Evolutionary conservation across 2,797 vertebrate genomes (phyloP), one percentile per base, ranked within the genome.

Genomic region (Neopelma chrysocephalum): DNA sequence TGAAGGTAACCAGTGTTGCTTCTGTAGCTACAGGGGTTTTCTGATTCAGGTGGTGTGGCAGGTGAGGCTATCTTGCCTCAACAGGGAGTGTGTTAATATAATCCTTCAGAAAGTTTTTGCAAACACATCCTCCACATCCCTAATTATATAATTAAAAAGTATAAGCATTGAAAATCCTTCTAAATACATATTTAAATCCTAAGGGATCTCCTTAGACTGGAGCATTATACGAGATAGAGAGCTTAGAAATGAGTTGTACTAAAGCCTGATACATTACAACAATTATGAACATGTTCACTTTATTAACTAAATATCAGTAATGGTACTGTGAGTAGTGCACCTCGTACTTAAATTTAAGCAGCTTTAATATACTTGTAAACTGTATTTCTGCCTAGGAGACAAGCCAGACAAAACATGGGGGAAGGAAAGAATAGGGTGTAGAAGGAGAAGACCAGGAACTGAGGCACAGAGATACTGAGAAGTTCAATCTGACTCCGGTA

Each of bases 61-160:
- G 50, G n/a, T 72, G 34, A 83, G n/a, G 69, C 43, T 66, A 15
- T 82, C 87, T 54, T 90, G 51, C 60, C 66, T 83, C 48, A 50
- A 17, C 22, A 58, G 43, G 58, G 48, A 79, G 15, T 66, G 38
- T 60, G 45, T 60, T 90, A 68, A 57, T 64, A 36, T 62, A 88
- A 94, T 87, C 51, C 77, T 92, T 82, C 51, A 64, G 48, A 87
- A 94, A 73, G 70, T 89, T 94, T 89, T 91, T 89, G 38, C 70
- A 79, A 94, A 90, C 26, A 53, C 34, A 50, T 77, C 51, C 31
- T 87, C 34, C 21, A 32, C 19, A 29, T 90, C 48, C 45, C 31
- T 94, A 72, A 87, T 88, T 94, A 65, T 47, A 54, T 73, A 82
- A 94, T 94, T 93, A 43, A 93, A 82, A 90, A 42, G 32, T 29